phyloP scores from a whole-genome alignment of 2,888 invertebrate species.

The Pterostichus niger region DNA sequence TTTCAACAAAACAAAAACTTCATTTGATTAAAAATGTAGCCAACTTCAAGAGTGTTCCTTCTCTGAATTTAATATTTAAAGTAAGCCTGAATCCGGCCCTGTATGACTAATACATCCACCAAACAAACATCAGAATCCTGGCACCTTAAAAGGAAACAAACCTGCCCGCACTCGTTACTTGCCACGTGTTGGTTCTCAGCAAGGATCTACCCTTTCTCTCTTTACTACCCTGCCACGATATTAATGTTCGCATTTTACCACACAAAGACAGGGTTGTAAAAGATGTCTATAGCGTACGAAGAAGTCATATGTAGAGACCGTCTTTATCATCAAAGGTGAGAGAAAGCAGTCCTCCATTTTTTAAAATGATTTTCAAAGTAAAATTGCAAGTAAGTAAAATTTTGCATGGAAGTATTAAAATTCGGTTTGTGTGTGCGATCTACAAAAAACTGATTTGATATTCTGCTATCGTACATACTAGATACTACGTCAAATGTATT shows the following conservation, averaged over 20 bases:
- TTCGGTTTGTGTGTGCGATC: no score
- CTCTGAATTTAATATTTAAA: no score
- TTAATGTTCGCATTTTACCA: not conserved
- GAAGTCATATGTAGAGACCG: not conserved
- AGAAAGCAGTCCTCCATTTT: no score
- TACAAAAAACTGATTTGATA: not conserved
- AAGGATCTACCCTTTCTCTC: not conserved
- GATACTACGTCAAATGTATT: conserved; percentile 19
- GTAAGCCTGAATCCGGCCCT: not conserved
- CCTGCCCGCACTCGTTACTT: not conserved
- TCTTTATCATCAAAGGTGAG: no score
- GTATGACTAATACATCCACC: conserved; percentile 6
- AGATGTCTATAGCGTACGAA: not conserved
- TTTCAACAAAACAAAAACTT: not conserved
- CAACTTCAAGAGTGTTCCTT: no score
- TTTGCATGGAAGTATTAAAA: no score
- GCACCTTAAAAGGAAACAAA: not conserved
- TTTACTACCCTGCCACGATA: not conserved
- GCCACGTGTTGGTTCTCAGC: conserved; percentile 12
- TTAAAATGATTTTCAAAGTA: no score
- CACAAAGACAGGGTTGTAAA: not conserved
- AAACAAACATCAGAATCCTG: not conserved
- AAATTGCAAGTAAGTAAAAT: no score
- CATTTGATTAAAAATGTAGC: no score
- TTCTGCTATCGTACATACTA: conserved; percentile 21